phyloP scores from a whole-genome alignment of 1,140 invertebrate genomes.

The Globodera rostochiensis region DNA sequence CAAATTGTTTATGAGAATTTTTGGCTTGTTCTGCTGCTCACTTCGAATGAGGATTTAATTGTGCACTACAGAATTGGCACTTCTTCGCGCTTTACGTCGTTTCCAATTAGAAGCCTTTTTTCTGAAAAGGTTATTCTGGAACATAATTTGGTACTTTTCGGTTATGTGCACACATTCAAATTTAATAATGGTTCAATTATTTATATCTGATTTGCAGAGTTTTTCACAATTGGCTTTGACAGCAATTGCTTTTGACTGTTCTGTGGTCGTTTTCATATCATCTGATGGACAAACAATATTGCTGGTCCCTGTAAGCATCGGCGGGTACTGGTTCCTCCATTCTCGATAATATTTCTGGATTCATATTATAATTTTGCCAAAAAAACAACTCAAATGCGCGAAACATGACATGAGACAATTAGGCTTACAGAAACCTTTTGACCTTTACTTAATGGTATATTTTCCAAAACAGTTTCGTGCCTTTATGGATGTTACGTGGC shows the following conservation, averaged over 20 bases:
- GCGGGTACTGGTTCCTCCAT: too few relatives aligned
- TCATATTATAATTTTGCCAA: too few relatives aligned
- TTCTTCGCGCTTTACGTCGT: not conserved
- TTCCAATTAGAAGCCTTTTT: not conserved
- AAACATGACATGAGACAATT: not conserved
- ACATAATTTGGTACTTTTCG: not conserved
- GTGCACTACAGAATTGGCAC: not conserved
- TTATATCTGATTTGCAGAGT: slow-evolving; percentile 2
- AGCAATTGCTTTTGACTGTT: slow-evolving; percentile 1
- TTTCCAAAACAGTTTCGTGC: not conserved
- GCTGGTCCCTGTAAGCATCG: not conserved
- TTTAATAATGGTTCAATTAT: not conserved
- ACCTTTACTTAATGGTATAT: not conserved
- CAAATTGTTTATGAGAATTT: slow-evolving; percentile 48
- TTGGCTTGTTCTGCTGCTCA: slow-evolving; percentile 39
- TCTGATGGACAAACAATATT: not conserved
- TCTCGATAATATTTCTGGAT: too few relatives aligned
- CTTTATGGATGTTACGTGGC: not conserved
- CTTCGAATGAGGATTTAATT: slow-evolving; percentile 43
- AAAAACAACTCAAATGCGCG: not conserved
- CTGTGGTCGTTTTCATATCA: not conserved
- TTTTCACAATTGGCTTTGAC: slow-evolving; percentile 9
- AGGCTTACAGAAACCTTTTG: not conserved
- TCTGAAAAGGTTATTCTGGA: slow-evolving; percentile 1
- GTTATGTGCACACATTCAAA: too few relatives aligned